Conservation (phyloP, 2,888 invertebrate genomes). For the Thymelicus lineola region DNA sequence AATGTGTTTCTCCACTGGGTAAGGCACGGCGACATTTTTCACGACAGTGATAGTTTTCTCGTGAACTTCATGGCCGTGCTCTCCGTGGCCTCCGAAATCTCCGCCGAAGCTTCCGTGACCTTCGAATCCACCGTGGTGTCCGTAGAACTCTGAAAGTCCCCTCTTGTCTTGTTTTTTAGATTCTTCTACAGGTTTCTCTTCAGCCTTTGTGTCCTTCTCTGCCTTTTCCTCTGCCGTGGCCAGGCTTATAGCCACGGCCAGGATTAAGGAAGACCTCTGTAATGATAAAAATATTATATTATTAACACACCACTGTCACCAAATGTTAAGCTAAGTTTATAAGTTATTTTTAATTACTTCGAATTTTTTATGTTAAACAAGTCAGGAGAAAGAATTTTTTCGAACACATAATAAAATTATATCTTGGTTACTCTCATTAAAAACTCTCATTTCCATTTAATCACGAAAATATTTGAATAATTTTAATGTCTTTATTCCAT, state of each 20-base stretch:
- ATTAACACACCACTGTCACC: too few relatives aligned
- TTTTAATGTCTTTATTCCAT: constrained; percentile 39
- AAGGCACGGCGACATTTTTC: constrained; percentile 90
- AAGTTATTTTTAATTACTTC: too few relatives aligned
- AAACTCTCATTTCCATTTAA: not conserved
- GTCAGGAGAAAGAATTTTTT: too few relatives aligned
- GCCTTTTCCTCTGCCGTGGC: constrained; percentile 84
- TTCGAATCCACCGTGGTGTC: constrained; percentile 58
- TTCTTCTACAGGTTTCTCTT: constrained; percentile 72
- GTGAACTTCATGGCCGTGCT: constrained; percentile 72
- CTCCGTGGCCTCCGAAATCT: constrained; percentile 48
- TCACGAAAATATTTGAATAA: not conserved
- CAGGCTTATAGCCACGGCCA: constrained; percentile 83
- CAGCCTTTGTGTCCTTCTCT: constrained; percentile 76
- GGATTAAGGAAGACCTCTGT: constrained; percentile 78
- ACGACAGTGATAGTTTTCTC: constrained; percentile 88
- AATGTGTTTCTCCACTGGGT: constrained; percentile 89
- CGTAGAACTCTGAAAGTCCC: constrained; percentile 81
- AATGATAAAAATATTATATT: constrained; percentile 48
- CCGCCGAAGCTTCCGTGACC: constrained; percentile 50
- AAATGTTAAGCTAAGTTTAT: too few relatives aligned
- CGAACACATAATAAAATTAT: too few relatives aligned
- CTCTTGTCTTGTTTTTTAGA: constrained; percentile 84
- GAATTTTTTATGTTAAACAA: too few relatives aligned
- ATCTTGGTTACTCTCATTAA: not conserved